Conservation (phyloP, 2,797 vertebrate species). For the Tauraco hartlaubi region DNA sequence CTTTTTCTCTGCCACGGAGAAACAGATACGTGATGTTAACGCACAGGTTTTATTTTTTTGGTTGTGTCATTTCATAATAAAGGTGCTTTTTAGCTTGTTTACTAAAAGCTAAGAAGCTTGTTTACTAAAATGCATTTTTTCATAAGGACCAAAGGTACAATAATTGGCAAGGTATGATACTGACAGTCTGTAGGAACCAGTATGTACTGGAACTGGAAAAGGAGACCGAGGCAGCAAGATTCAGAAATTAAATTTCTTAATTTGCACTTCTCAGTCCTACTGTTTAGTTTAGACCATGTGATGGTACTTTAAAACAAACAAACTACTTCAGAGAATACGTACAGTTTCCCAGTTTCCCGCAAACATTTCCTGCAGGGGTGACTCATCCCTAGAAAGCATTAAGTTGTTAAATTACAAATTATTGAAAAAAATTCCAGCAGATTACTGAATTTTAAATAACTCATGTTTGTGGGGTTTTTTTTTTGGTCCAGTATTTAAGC, state of each 20-base stretch:
- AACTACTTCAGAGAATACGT: neutral
- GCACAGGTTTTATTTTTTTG: neutral
- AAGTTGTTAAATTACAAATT: neutral
- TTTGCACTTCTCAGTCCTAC: accelerated
- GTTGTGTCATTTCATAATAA: neutral
- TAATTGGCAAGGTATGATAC: neutral
- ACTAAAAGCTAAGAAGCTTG: neutral
- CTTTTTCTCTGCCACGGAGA: neutral
- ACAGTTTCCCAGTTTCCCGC: neutral
- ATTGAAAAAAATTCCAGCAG: neutral
- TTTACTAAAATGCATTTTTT: neutral
- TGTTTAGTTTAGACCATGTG: neutral
- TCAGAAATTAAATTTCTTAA: too few relatives aligned
- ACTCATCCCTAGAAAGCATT: neutral
- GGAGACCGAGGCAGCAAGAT: neutral
- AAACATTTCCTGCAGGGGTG: neutral
- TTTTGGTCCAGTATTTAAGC: neutral
- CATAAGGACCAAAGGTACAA: neutral
- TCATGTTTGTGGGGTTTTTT: neutral
- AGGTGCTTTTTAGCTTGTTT: neutral
- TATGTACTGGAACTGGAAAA: neutral
- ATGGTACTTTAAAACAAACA: neutral
- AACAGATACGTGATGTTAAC: neutral
- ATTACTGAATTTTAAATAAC: neutral
- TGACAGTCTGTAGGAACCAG: neutral